Evolutionary conservation across 2,888 invertebrate genomes (phyloP).

Genomic region (Phortica okadai): DNA sequence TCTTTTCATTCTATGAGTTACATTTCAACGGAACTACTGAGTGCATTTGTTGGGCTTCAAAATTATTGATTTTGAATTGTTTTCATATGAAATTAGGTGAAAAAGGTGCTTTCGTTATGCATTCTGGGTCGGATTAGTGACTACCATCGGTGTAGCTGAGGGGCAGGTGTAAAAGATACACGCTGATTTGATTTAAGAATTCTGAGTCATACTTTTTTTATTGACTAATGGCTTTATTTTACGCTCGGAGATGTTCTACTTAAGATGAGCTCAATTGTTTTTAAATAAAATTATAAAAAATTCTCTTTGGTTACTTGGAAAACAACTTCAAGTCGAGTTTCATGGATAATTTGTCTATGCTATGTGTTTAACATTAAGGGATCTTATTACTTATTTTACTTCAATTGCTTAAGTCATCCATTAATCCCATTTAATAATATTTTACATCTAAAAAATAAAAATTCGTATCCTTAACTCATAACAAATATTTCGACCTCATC

Average conservation of each 20-base stretch:
- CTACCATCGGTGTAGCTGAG: background rate
- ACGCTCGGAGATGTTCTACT: background rate
- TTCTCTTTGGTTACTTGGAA: too few species aligned
- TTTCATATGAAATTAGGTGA: conserved; percentile 38
- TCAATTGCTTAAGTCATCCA: too few species aligned
- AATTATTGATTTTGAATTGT: conserved; percentile 61
- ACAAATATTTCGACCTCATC: background rate
- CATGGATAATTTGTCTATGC: too few species aligned
- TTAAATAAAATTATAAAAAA: background rate
- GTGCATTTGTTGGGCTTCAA: conserved; percentile 53
- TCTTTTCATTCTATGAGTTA: background rate
- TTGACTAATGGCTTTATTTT: background rate
- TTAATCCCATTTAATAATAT: too few species aligned
- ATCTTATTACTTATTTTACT: too few species aligned
- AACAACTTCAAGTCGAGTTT: too few species aligned
- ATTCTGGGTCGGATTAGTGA: conserved; percentile 42
- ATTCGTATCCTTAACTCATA: too few species aligned
- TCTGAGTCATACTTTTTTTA: background rate
- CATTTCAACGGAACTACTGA: conserved; percentile 45
- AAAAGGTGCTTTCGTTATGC: conserved; percentile 59
- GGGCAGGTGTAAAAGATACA: too few species aligned
- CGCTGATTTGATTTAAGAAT: background rate
- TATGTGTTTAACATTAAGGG: too few species aligned
- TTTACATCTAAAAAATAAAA: too few species aligned
- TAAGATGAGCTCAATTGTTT: background rate